Percentiles rank a stretch among this genome's conserved stretches.
These are phyloP conservation scores for Taurulus bubalis DNA, from an alignment of 2,113 vertebrate species.

Conservation along the genomic window DNA sequence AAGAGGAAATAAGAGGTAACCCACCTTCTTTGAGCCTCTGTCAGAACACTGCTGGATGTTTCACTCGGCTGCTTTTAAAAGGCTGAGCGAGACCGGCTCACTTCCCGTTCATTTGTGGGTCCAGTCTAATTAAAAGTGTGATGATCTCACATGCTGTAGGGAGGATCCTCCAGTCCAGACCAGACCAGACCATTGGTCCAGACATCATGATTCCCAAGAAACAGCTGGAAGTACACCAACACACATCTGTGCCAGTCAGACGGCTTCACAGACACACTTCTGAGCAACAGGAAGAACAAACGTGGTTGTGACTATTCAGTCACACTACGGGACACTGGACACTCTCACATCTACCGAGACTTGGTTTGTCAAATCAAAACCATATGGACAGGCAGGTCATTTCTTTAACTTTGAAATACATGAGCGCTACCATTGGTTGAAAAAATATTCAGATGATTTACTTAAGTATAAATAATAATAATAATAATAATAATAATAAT, in stretches of 20 bases:
- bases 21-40: conserved; percentile 38
- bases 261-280: conserved; percentile 55
- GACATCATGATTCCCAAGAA: conserved; percentile 59
- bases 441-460: background rate
- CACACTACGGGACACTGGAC: background rate
- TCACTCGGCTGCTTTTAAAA: conserved; percentile 62
- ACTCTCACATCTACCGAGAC: background rate
- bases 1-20: background rate
- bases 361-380: conserved; percentile 19
- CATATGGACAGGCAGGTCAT: background rate
- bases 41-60: conserved; percentile 19
- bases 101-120: conserved; percentile 48
- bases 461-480: background rate
- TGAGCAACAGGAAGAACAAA: conserved; percentile 13
- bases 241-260: conserved; percentile 67
- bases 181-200: conserved; percentile 48
- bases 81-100: conserved; percentile 1
- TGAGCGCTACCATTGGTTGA: background rate
- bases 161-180: conserved; percentile 46
- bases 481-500: background rate
- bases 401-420: background rate
- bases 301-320: background rate
- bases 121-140: conserved; percentile 60
- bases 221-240: conserved; percentile 77
- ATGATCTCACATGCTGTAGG: conserved; percentile 71